A percentile compares a stretch with the other conserved stretches of the same genome.
These are phyloP conservation scores for Heliconius aoede DNA, from an alignment of 2,888 invertebrate species.

Conservation along the genomic window DNA sequence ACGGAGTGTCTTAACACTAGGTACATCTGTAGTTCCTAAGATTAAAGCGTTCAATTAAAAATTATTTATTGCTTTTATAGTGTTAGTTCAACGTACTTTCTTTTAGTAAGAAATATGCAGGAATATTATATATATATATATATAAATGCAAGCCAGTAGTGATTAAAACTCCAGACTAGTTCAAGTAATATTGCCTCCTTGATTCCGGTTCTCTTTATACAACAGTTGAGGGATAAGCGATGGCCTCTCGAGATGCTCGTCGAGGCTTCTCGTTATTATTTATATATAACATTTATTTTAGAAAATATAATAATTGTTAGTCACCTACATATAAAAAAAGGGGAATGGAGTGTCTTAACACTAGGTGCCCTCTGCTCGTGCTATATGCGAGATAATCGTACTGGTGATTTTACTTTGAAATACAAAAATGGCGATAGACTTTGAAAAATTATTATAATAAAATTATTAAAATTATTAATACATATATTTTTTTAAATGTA, in stretches of 20 bases:
- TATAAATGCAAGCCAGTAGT: neutral
- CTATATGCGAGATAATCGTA: too few relatives aligned
- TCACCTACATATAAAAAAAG: too few relatives aligned
- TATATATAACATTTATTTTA: neutral
- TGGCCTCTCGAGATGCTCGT: neutral
- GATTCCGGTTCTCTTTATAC: neutral
- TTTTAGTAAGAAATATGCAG: neutral
- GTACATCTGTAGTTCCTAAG: too few relatives aligned
- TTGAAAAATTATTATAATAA: too few relatives aligned
- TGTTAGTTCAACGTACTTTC: neutral
- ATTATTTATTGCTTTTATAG: neutral
- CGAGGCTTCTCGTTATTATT: neutral
- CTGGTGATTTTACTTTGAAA: too few relatives aligned
- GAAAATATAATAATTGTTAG: neutral
- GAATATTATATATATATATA: neutral
- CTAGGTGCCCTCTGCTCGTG: too few relatives aligned
- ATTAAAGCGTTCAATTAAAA: too few relatives aligned
- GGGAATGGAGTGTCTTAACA: too few relatives aligned
- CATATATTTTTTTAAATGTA: neutral
- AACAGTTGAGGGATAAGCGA: neutral
- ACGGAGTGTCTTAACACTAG: too few relatives aligned
- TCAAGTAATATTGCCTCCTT: neutral
- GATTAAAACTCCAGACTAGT: neutral
- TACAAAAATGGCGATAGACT: neutral
- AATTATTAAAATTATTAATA: neutral